Evolutionary conservation across 2,113 vertebrate species (phyloP), one percentile per base, ranked within the genome.

Genomic region (Fregata magnificens): DNA sequence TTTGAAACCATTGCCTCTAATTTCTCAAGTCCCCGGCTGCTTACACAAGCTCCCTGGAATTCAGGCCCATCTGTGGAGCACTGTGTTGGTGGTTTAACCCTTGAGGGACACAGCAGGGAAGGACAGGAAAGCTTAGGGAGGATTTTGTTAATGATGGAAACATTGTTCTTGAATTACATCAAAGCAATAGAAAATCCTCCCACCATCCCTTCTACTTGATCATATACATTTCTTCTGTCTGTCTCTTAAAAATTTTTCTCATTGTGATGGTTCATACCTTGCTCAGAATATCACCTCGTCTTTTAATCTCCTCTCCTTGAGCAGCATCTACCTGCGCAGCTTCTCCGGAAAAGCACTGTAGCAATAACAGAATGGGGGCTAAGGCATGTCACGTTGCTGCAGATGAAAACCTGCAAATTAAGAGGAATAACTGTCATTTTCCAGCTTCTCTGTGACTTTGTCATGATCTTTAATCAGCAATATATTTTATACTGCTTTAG

Each of bases 21-120:
- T 86, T 80, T 81, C 79, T 83, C 11, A 0, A 26, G 32, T 78
- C 85, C 32, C 58, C 50, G 73, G 78, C 42, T 88, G 42, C 70
- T 96, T 88, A 92, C 90, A 92, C 56, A 91, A 90, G 16, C 29
- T 95, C 84, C n/a, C 17, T 93, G 90, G 95, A 96, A 95, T 94
- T 34, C 21, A 1, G 38, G 86, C 76, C 53, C 81, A 49, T 82
- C 82, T 58, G 53, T 24, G 40, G 55, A 95, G 62, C 1, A 0
- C 40, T 86, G 21, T 2, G 6, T 49, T 94, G 53, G 28, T 80
- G 18, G 16, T 58, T 96, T 95, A 96, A 95, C 82, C 67, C 88
- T 92, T 96, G 67, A 90, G 42, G n/a, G 58, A 62, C 42, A 34
- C 22, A 70, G 9, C 34, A 69, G 71, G 38, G 55, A 82, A 82